Base-by-base conservation (phyloP, 2,113 vertebrate genomes). In the Aphyosemion australe region DNA sequence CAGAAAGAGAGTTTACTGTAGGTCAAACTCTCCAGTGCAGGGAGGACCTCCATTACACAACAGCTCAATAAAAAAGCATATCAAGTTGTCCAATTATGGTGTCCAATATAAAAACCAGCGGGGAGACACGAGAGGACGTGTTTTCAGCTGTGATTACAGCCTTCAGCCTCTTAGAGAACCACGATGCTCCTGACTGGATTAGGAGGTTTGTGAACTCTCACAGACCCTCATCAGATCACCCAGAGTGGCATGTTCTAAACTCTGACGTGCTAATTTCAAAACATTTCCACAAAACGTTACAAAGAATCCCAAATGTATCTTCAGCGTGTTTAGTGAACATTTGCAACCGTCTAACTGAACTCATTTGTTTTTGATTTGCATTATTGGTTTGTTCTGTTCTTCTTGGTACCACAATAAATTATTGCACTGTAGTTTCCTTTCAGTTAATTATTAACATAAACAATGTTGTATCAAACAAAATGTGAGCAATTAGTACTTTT, bases 11-110 rank as follows among this genome's bases (percentile, higher is more conserved):
- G 72, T 59, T 83, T 49, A 83, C 20, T 65, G 1, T 12, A 53
- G 72, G 72, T 54, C 72, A 65, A n/a, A 13, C 61, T 32, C 37
- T 56, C 37, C n/a, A 42, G 32, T n/a, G n/a, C n/a, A 54, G 15
- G 39, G 39, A 46, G 32, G 20, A 0, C 10, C 21, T 18, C 14
- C 55, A 61, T 60, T 83, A 52, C 63, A 55, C 70, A 87, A 83
- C 48, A 12, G 45, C 76, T 83, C 50, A 53, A 65, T 52, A 64
- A 46, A 51, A 54, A 4, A 53, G n/a, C 12, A n/a, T 8, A 15
- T 52, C 15, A 69, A 59, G 61, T 65, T 53, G 79, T 31, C 42
- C 50, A 41, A 61, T 37, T 47, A 68, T 65, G 58, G 56, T 56
- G 56, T 21, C 43, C 57, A 20, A 49, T 43, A 18, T 7, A 52